Conservation (phyloP, 2,888 invertebrate species). For the Embidobia sp. region DNA sequence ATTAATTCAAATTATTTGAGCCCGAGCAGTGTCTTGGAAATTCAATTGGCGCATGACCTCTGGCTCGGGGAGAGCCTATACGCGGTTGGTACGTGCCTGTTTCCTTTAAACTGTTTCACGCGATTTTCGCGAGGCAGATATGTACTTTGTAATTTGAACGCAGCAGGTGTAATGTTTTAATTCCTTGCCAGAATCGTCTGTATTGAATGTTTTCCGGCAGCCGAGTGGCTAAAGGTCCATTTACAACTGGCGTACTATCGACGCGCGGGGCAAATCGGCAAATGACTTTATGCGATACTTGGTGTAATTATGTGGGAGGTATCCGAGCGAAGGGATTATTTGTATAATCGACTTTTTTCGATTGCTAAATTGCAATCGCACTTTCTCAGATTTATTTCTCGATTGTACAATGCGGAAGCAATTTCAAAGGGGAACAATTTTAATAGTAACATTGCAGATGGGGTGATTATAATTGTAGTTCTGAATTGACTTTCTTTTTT, state of each 20-base stretch:
- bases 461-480: too few species aligned
- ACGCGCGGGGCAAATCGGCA: constrained; percentile 16
- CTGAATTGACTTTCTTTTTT: too few species aligned
- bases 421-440: too few species aligned
- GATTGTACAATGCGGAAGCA: too few species aligned
- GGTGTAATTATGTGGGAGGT: constrained; percentile 7
- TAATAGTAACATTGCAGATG: too few species aligned
- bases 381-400: too few species aligned
- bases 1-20: constrained; percentile 11
- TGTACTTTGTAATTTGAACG: constrained; percentile 55
- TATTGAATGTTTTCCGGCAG: constrained; percentile 46
- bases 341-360: too few species aligned
- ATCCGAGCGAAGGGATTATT: constrained; percentile 1
- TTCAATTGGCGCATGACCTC: constrained; percentile 20
- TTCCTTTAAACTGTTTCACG: constrained; percentile 52
- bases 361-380: too few species aligned
- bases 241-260: constrained; percentile 21
- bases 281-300: constrained; percentile 1
- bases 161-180: constrained; percentile 62
- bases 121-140: constrained; percentile 36
- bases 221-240: constrained; percentile 13
- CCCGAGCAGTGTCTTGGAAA: not conserved
- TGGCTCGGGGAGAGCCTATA: constrained; percentile 16
- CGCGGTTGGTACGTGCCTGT: constrained; percentile 12
- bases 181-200: constrained; percentile 32